phyloP scores from a whole-genome alignment of 2,888 invertebrate genomes.

The Conchocele bisecta region DNA sequence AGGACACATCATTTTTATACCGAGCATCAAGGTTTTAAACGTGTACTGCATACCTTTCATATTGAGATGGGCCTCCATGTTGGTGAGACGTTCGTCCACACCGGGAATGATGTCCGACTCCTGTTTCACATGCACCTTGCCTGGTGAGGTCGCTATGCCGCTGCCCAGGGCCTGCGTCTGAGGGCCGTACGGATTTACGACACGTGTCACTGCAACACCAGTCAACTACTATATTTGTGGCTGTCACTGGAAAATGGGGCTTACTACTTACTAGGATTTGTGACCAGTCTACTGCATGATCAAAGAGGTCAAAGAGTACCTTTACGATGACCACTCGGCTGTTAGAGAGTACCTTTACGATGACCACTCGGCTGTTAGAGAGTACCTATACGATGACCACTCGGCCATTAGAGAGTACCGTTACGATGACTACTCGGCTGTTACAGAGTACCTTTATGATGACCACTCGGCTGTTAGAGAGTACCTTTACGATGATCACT shows the following conservation, averaged over 20 bases:
- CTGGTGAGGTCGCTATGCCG: slow-evolving; percentile 7
- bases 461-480: too few species aligned
- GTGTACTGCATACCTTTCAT: slow-evolving; percentile 82
- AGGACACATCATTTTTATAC: too few species aligned
- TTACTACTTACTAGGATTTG: neutral
- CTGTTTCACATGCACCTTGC: slow-evolving; percentile 21
- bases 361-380: too few species aligned
- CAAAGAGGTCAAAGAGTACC: neutral
- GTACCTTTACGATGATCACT: too few species aligned
- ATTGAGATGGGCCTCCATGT: slow-evolving; percentile 87
- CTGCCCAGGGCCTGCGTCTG: slow-evolving; percentile 65
- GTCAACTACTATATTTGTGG: neutral
- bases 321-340: too few species aligned
- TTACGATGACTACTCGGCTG: too few species aligned
- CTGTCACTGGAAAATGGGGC: too few species aligned
- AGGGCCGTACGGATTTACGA: slow-evolving; percentile 82
- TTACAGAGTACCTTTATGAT: too few species aligned
- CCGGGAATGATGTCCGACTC: slow-evolving; percentile 74
- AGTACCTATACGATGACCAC: too few species aligned
- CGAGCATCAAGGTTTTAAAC: too few species aligned
- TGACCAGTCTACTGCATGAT: neutral
- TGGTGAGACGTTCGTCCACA: slow-evolving; percentile 88
- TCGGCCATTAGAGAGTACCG: too few species aligned
- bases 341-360: too few species aligned
- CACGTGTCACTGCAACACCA: slow-evolving; percentile 63